These are phyloP conservation scores for Indicator maculatus DNA, from an alignment of 2,113 vertebrate species.

Conservation along the genomic window DNA sequence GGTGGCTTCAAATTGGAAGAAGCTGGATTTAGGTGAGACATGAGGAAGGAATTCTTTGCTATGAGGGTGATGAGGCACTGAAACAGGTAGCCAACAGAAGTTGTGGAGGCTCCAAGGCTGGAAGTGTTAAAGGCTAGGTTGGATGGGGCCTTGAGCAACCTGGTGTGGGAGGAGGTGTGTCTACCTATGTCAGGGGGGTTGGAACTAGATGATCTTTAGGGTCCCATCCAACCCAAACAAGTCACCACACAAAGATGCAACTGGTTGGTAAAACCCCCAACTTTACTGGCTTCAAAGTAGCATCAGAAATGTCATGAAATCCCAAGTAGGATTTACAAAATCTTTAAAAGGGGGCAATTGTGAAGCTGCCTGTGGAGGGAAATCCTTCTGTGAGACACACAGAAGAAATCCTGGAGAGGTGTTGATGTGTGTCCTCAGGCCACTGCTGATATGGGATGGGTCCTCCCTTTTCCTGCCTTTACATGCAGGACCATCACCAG, in stretches of 20 bases:
- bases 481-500: accelerated
- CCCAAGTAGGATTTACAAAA: neutral
- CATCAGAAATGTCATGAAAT: neutral
- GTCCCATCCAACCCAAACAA: neutral
- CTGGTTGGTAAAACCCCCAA: accelerated
- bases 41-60: no score
- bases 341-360: accelerated
- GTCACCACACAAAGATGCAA: accelerated
- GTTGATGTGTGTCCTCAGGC: accelerated
- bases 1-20: no score
- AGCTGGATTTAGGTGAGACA: no score
- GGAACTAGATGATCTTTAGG: no score
- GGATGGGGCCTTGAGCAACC: no score
- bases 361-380: neutral
- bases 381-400: accelerated
- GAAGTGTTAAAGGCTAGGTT: no score
- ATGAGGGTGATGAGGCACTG: no score
- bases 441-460: accelerated
- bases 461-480: neutral
- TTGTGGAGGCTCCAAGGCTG: no score
- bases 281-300: accelerated
- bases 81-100: no score
- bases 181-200: no score
- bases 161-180: no score
- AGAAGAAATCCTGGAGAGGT: neutral